A percentile compares a stretch with the other conserved stretches of the same genome.
phyloP scores from a whole-genome alignment of 1,140 invertebrate genomes.

The Octopus bimaculoides region DNA sequence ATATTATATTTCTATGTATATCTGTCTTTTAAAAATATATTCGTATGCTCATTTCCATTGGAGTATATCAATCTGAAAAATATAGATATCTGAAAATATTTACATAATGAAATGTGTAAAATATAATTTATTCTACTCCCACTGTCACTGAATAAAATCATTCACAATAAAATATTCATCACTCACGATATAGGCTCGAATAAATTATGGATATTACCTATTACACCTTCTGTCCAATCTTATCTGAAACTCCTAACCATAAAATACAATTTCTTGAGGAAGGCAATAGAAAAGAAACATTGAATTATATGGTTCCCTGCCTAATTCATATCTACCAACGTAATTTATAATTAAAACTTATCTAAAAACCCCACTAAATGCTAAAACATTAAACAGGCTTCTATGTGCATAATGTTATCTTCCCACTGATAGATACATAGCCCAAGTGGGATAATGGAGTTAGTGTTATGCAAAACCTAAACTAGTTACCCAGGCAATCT shows the following conservation, averaged over 20 bases:
- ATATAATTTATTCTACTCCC: not conserved
- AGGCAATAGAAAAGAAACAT: not conserved
- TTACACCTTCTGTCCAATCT: not conserved
- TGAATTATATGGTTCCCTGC: not conserved
- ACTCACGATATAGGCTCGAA: no score
- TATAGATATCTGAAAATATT: not conserved
- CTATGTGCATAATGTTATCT: no score
- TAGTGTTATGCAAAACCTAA: no score
- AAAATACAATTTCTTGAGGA: slow-evolving; percentile 1
- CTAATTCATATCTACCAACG: not conserved
- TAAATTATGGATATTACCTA: not conserved
- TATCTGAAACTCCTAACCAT: not conserved
- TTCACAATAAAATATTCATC: slow-evolving; percentile 6
- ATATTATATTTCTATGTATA: not conserved
- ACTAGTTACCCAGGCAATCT: no score
- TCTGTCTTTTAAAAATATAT: not conserved
- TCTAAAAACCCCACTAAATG: no score
- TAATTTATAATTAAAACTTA: not conserved
- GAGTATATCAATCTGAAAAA: not conserved
- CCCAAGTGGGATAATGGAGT: no score
- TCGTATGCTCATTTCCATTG: not conserved
- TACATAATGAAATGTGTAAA: not conserved
- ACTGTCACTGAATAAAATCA: not conserved
- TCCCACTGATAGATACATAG: no score
- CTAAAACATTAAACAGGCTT: no score